Evolutionary conservation across 2,113 vertebrate genomes (phyloP), one percentile per base, ranked within the genome.

Genomic region (Ploceus nigricollis): DNA sequence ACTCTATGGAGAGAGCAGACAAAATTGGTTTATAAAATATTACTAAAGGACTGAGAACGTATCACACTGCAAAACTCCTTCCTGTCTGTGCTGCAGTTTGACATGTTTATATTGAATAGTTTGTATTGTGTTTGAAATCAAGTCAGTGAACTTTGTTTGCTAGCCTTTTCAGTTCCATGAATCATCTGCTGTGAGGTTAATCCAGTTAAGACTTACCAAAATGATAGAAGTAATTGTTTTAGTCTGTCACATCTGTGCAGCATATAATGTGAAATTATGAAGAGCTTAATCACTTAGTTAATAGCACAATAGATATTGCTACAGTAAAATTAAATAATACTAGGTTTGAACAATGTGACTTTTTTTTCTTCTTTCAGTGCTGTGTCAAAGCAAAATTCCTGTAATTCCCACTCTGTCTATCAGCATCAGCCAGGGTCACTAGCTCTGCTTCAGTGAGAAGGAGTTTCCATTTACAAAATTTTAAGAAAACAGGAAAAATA

Each of bases 331-430:
- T 75, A 78, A 94, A 37, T 79, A 79, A n/a, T 72, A 63, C 3
- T 23, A 58, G 28, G 4, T 65, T 81, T 70, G 33, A 78, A 75
- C 23, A 11, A 47, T n/a, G 20, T 37, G 9, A 44, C 2, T 1
- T 40, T 61, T 80, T 58, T 58, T 63, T 44, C 4, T 51, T 72
- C 17, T 77, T 91, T 53, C 50, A 44, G 8, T 83, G 25, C 50
- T 23, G 10, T n/a, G n/a, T 73, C 60, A 78, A 83, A 87, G 30
- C 31, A 77, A 69, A 89, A 83, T 70, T 69, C 15, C 31, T 47
- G 0, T 70, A 37, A 53, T 65, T 70, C 10, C 15, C 4, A 1
- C 20, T 37, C 2, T 48, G 20, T 39, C 40, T 86, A 2, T 79
- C 50, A 40, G 8, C 18, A 73, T 53, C 21, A 63, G 17, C 23